These are phyloP conservation scores for Oreotrochilus melanogaster DNA, from an alignment of 2,113 vertebrate species.

Conservation along the genomic window DNA sequence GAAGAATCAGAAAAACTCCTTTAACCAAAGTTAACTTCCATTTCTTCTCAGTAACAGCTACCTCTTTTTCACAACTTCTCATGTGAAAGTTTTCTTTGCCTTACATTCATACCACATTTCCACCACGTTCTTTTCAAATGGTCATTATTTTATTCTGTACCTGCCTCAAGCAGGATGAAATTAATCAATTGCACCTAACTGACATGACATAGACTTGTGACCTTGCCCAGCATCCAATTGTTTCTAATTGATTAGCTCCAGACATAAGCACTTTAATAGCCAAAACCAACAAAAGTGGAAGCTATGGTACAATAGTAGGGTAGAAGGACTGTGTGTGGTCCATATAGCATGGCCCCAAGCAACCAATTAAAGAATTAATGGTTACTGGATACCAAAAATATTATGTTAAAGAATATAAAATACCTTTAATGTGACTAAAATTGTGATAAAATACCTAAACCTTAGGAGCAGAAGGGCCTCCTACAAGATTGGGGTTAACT, in stretches of 20 bases:
- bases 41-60: slow-evolving; percentile 25
- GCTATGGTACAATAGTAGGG: slow-evolving; percentile 24
- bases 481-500: slow-evolving; percentile 34
- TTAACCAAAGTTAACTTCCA: not conserved
- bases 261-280: slow-evolving; percentile 59
- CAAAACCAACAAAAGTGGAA: slow-evolving; percentile 63
- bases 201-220: slow-evolving; percentile 55
- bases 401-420: slow-evolving; percentile 59
- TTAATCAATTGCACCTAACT: slow-evolving; percentile 62
- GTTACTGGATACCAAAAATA: slow-evolving; percentile 56
- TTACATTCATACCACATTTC: slow-evolving; percentile 58
- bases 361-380: slow-evolving; percentile 71
- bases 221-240: slow-evolving; percentile 69
- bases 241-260: slow-evolving; percentile 70
- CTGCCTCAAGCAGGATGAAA: slow-evolving; percentile 66
- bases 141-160: slow-evolving; percentile 50
- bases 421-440: slow-evolving; percentile 52
- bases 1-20: not conserved
- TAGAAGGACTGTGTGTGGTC: slow-evolving; percentile 59
- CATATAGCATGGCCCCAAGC: slow-evolving; percentile 44
- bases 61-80: slow-evolving; percentile 60
- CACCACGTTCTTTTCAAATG: slow-evolving; percentile 48
- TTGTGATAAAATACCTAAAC: slow-evolving; percentile 47
- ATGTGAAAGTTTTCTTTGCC: slow-evolving; percentile 42
- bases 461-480: not conserved